These are phyloP conservation scores for Silurus asotus DNA, from an alignment of 2,113 vertebrate genomes.

Conservation along the genomic window DNA sequence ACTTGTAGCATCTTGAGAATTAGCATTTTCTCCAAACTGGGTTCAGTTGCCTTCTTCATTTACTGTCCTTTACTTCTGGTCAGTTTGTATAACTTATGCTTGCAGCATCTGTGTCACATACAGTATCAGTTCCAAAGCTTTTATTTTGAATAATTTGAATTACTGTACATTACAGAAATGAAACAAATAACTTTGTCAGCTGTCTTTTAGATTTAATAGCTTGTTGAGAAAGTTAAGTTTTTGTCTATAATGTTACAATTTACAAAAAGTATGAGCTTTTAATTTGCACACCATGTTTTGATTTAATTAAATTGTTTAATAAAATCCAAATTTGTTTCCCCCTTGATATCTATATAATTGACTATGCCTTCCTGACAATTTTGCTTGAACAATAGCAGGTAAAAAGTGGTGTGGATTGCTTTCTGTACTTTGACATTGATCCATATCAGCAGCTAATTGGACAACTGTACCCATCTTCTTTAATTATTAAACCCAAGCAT, in stretches of 20 bases:
- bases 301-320: too few relatives aligned
- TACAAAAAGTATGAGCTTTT: neutral
- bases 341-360: neutral
- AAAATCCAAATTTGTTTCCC: too few relatives aligned
- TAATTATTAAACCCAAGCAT: conserved; percentile 75
- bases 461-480: conserved; percentile 59
- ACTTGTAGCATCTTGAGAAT: neutral
- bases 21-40: neutral
- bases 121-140: neutral
- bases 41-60: neutral
- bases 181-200: neutral
- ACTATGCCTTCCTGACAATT: neutral
- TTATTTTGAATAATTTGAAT: neutral
- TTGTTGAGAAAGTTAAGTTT: neutral
- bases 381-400: conserved; percentile 48
- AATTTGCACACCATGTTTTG: neutral
- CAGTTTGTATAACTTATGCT: neutral
- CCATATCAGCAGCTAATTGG: conserved; percentile 71
- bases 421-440: conserved; percentile 60
- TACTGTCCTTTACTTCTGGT: neutral
- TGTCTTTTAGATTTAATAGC: neutral
- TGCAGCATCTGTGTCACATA: neutral
- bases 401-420: conserved; percentile 46
- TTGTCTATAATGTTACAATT: neutral
- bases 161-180: too few relatives aligned